These are phyloP conservation scores for Torymus texanus DNA, from an alignment of 2,888 invertebrate genomes.

Conservation along the genomic window DNA sequence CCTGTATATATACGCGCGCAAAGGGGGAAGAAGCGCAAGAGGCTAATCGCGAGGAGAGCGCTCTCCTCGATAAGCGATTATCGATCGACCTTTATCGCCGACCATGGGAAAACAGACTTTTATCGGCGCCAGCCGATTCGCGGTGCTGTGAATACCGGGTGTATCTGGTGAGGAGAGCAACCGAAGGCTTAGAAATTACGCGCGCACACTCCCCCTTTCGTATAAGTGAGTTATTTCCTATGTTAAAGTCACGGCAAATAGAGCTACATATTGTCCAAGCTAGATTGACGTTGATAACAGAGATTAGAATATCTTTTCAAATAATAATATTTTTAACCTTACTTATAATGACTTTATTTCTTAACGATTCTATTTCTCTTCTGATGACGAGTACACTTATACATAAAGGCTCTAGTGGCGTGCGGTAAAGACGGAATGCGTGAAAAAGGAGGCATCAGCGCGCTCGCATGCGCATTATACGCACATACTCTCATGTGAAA, in stretches of 20 bases:
- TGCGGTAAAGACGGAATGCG: conserved; percentile 32
- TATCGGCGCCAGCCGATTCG: conserved; percentile 20
- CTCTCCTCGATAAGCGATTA: conserved; percentile 43
- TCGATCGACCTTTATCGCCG: conserved; percentile 36
- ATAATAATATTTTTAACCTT: no score
- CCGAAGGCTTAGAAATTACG: no score
- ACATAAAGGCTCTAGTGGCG: no score
- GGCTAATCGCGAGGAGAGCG: conserved; percentile 25
- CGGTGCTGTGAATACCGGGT: no score
- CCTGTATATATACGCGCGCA: not conserved
- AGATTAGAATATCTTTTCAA: no score
- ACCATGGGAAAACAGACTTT: conserved; percentile 23
- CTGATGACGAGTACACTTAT: no score
- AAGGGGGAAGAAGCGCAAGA: not conserved
- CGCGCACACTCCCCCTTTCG: no score
- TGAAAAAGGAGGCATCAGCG: conserved; percentile 14
- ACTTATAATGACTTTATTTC: no score
- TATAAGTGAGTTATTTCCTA: no score
- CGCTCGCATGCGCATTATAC: not conserved
- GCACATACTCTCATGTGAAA: conserved; percentile 43
- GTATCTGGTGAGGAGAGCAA: no score
- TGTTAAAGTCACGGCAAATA: no score
- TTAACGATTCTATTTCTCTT: no score
- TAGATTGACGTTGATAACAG: not conserved
- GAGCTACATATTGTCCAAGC: not conserved